These are phyloP conservation scores for Andrena trimmerana DNA, from an alignment of 2,888 invertebrate genomes.

Conservation along the genomic window DNA sequence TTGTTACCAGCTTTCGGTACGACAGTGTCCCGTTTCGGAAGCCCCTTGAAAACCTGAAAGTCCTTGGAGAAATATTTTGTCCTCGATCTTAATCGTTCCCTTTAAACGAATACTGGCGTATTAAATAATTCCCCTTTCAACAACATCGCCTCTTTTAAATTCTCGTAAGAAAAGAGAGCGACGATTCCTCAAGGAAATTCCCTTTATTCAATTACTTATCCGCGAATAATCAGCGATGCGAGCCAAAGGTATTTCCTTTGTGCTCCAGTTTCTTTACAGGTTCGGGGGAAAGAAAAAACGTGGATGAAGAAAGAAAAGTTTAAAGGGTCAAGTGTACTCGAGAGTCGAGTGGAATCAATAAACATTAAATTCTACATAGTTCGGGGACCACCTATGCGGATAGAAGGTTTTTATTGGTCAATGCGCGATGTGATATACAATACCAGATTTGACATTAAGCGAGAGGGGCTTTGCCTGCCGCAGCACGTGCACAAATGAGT, in stretches of 20 bases:
- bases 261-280: background rate
- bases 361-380: constrained; percentile 37
- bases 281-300: background rate
- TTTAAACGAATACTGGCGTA: no score
- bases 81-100: no score
- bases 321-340: constrained; percentile 42
- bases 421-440: constrained; percentile 17
- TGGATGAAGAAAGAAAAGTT: constrained; percentile 21
- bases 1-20: no score
- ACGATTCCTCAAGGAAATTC: no score
- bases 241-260: background rate
- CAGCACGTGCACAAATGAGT: constrained; percentile 52
- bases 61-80: no score
- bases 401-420: constrained; percentile 33
- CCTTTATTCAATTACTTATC: no score
- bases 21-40: no score
- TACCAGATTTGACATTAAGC: constrained; percentile 43
- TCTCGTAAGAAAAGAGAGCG: no score
- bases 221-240: no score
- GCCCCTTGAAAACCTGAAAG: no score
- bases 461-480: constrained; percentile 19
- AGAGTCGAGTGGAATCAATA: constrained; percentile 46
- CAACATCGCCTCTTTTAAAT: no score
- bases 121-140: no score
- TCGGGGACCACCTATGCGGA: constrained; percentile 20